Evolutionary conservation across 2,113 vertebrate genomes (phyloP).

Genomic region (Piaya cayana): DNA sequence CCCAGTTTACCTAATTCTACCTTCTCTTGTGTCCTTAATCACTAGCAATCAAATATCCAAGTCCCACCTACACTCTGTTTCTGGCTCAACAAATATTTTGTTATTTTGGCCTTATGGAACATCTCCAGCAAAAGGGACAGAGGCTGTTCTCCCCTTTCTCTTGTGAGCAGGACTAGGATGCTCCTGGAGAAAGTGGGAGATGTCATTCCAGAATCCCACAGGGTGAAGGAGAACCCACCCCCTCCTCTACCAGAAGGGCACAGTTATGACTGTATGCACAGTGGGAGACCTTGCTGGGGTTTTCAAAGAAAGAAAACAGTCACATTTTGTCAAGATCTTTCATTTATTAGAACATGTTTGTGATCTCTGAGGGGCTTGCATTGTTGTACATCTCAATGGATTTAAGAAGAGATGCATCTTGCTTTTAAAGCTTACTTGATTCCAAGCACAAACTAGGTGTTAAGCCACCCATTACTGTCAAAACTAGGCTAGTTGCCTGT

Average conservation of each 20-base stretch:
- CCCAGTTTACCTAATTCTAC: background rate
- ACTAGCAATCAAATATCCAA: background rate
- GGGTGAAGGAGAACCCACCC: background rate
- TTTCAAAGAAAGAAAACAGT: background rate
- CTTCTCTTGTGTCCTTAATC: background rate
- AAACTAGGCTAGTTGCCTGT: background rate
- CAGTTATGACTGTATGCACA: fast-evolving
- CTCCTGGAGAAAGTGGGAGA: background rate
- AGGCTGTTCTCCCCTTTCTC: background rate
- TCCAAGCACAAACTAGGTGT: background rate
- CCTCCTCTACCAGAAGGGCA: background rate
- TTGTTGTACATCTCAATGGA: background rate
- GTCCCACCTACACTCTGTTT: background rate
- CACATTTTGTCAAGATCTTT: background rate
- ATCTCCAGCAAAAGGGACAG: background rate
- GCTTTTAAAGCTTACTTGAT: background rate
- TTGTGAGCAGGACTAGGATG: background rate
- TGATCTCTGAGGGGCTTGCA: background rate
- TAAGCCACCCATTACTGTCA: fast-evolving
- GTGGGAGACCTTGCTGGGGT: background rate
- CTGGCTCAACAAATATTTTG: background rate
- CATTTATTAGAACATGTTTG: background rate
- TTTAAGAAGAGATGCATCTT: background rate
- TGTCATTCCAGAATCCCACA: background rate
- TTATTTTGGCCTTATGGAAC: background rate